Evolutionary conservation across 1,140 invertebrate species (phyloP).

Genomic region (Drosophila lacteicornis): DNA sequence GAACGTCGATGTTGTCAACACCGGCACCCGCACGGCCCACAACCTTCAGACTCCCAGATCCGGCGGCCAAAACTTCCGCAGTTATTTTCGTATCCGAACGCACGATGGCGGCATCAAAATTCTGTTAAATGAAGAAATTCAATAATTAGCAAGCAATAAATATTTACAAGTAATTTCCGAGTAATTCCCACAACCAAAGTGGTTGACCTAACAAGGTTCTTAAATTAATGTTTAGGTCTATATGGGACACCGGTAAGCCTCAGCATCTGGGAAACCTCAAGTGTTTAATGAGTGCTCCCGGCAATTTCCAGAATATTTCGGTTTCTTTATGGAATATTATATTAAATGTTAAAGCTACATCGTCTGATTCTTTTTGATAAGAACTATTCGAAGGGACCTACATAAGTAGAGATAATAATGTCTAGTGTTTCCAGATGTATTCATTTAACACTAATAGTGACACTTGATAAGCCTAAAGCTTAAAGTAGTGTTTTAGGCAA

Average conservation of each 20-base stretch:
- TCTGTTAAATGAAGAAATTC: constrained; percentile 85
- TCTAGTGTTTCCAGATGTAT: neutral
- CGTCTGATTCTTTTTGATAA: constrained; percentile 44
- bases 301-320: constrained; percentile 1
- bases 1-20: constrained; percentile 98
- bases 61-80: constrained; percentile 93
- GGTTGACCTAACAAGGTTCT: neutral
- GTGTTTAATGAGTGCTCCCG: neutral
- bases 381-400: constrained; percentile 4
- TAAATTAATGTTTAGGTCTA: neutral
- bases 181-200: neutral
- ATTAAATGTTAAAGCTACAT: constrained; percentile 22
- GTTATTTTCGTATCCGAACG: constrained; percentile 98
- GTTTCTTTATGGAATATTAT: neutral
- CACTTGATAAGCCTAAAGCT: neutral
- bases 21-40: constrained; percentile 98
- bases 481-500: neutral
- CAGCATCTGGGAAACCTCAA: neutral
- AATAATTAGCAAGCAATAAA: constrained; percentile 24
- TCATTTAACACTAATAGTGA: neutral
- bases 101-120: constrained; percentile 96
- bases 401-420: constrained; percentile 19
- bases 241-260: neutral
- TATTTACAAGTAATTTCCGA: constrained; percentile 15
- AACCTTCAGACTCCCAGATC: constrained; percentile 90